Base-by-base conservation (phyloP, 1,140 invertebrate species). In the Anastrepha obliqua region DNA sequence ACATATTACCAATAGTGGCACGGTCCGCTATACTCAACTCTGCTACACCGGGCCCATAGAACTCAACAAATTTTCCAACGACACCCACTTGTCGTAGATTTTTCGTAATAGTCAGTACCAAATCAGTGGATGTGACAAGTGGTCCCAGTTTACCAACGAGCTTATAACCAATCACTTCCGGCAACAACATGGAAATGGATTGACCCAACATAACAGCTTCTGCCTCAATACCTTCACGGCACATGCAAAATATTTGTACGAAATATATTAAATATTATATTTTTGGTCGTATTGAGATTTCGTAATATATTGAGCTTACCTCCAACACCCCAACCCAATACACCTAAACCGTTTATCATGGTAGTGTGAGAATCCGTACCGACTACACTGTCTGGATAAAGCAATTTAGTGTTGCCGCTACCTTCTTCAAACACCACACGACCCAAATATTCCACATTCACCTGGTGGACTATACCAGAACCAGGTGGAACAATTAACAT, bases 311-410 rank as follows among this genome's bases (percentile, higher is more conserved):
- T 11, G 39, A 87, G 74, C 70, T 70, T 86, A 89, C 89, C 92
- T 5, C 92, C 92, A 29, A 93, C 92, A 88, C 97, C 97, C 96
- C 96, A 97, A 17, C 96, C 96, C 58, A 97, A 93, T 8, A 97
- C 95, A 20, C 96, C 96, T 17, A 97, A 93, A 1, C 99, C 99
- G 93, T 99, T 99, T 85, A 99, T 99, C 98, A 99, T 99, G 1
- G 99, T 99, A 8, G 99, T 99, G 91, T 99, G 99, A 7, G 98
- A 98, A 95, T 99, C 99, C 0, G 99, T 99, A 13, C 99, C 99
- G n/a, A 99, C 98, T 59, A 99, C 96, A 87, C 97, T 98, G 92
- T 99, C 99, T 0, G 98, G 99, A 93, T 99, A 98, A 2, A 99
- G 93, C 60, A 94, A 89, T 87, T 92, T 92, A 60, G 89, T 90